These are phyloP conservation scores for Poecilia picta DNA, from an alignment of 2,797 vertebrate genomes.

Conservation along the genomic window DNA sequence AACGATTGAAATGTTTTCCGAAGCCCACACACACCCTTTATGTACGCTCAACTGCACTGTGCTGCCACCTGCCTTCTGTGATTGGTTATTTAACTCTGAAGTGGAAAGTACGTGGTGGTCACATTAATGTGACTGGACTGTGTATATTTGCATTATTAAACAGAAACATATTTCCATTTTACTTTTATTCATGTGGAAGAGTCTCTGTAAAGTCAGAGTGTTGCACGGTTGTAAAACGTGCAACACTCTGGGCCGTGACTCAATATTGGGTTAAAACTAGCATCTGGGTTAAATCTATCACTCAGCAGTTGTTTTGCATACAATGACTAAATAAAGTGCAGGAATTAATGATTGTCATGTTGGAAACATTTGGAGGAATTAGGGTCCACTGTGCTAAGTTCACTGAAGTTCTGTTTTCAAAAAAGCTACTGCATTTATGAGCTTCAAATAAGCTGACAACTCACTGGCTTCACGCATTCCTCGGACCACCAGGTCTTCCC, in stretches of 20 bases:
- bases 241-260: too few relatives aligned
- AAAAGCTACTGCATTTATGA: not conserved
- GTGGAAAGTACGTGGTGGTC: too few relatives aligned
- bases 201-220: not conserved
- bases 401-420: not conserved
- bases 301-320: not conserved
- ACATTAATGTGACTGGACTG: too few relatives aligned
- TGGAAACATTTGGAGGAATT: not conserved
- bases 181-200: not conserved
- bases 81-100: too few relatives aligned
- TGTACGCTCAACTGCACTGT: too few relatives aligned
- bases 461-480: not conserved
- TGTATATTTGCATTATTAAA: not conserved
- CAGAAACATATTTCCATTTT: not conserved
- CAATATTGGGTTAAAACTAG: not conserved
- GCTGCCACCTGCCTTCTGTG: too few relatives aligned
- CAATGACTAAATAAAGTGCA: not conserved
- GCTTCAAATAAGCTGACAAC: not conserved
- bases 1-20: too few relatives aligned
- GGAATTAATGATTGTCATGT: not conserved
- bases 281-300: not conserved
- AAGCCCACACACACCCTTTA: too few relatives aligned
- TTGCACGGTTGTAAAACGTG: too few relatives aligned
- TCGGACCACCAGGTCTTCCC: constrained; percentile 27
- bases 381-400: not conserved